phyloP scores from a whole-genome alignment of 1,140 invertebrate genomes.

The Microplitis mediator region DNA sequence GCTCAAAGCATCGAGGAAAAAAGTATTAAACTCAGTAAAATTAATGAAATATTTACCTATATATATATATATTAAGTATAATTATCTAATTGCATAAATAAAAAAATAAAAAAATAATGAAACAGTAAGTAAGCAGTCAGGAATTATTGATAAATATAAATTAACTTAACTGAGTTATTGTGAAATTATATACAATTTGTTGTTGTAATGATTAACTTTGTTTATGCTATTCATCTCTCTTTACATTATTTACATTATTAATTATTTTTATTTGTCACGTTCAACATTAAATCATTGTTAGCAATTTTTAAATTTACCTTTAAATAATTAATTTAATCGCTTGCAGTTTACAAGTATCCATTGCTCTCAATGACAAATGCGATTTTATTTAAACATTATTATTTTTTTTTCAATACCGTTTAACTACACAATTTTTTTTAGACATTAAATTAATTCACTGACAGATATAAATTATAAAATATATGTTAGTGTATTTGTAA shows the following conservation, averaged over 20 bases:
- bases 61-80: no score
- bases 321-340: constrained; percentile 34
- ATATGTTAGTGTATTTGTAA: constrained; percentile 42
- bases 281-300: constrained; percentile 36
- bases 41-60: constrained; percentile 24
- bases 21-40: constrained; percentile 43
- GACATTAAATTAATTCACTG: background rate
- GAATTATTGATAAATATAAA: background rate
- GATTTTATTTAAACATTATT: background rate
- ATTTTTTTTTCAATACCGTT: background rate
- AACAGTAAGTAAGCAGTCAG: background rate
- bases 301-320: constrained; percentile 21
- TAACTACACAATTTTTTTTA: constrained; percentile 21
- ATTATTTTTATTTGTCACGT: constrained; percentile 33
- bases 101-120: background rate
- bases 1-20: constrained; percentile 36
- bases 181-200: constrained; percentile 51
- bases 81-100: background rate
- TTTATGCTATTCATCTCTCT: constrained; percentile 55
- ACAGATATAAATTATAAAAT: constrained; percentile 50
- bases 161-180: constrained; percentile 41
- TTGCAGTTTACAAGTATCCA: background rate
- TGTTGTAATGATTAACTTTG: constrained; percentile 46
- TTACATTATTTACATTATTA: constrained; percentile 58
- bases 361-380: background rate